Conservation (phyloP, 1,140 invertebrate genomes). For the Philotrypesis tridentata region DNA sequence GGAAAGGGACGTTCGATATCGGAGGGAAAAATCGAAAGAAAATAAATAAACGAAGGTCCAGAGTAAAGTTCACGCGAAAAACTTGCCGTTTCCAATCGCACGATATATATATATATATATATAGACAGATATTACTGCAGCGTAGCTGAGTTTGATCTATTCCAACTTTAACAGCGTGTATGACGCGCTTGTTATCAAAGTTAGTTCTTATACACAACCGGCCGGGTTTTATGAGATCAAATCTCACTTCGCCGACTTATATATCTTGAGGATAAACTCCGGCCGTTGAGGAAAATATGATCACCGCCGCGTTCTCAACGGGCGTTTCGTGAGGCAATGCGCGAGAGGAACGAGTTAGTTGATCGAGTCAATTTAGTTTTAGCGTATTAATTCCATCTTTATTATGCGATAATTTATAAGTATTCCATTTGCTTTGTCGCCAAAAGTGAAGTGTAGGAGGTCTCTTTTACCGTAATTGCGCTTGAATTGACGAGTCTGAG, state of each 20-base stretch:
- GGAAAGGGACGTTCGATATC: too few relatives aligned
- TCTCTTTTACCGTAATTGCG: too few relatives aligned
- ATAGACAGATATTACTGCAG: neutral
- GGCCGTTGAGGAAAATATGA: neutral
- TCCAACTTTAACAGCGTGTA: conserved; percentile 17
- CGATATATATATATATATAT: neutral
- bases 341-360: neutral
- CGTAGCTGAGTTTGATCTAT: conserved; percentile 24
- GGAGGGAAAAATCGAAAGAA: too few relatives aligned
- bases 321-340: too few relatives aligned
- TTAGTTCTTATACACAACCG: neutral
- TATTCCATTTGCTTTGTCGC: too few relatives aligned
- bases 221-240: conserved; percentile 7
- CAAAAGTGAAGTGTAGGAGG: too few relatives aligned
- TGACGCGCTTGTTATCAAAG: conserved; percentile 9
- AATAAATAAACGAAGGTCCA: neutral
- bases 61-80: neutral
- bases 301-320: too few relatives aligned
- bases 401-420: too few relatives aligned
- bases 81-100: too few relatives aligned
- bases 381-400: too few relatives aligned
- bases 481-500: too few relatives aligned
- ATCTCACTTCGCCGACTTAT: conserved; percentile 13
- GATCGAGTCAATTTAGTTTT: neutral
- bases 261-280: neutral